phyloP scores from a whole-genome alignment of 2,113 vertebrate genomes.

The Alexandromys fortis region DNA sequence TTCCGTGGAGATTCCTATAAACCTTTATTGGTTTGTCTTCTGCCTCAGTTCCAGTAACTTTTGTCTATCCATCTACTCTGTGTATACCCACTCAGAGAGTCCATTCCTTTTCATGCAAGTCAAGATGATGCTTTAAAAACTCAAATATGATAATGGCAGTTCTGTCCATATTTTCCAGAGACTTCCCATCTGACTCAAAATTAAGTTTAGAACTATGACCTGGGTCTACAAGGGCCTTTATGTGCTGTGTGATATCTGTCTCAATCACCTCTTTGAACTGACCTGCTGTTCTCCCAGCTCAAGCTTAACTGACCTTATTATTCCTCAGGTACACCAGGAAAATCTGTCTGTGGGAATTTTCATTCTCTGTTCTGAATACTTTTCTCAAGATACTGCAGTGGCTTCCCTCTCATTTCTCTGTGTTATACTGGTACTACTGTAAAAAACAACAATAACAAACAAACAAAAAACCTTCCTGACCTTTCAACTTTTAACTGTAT shows the following conservation, averaged over 20 bases:
- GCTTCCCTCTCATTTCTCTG: background rate
- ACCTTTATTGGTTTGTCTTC: background rate
- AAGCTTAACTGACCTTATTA: background rate
- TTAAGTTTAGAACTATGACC: background rate
- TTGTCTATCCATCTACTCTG: background rate
- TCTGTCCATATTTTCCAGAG: background rate
- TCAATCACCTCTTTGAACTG: background rate
- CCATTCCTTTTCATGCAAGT: background rate
- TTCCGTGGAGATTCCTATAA: background rate
- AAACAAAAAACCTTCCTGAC: background rate
- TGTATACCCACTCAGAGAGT: background rate
- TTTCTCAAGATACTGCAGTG: background rate
- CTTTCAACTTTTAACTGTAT: background rate
- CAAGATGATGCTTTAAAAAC: background rate
- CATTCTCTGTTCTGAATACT: background rate
- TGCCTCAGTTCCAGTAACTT: background rate
- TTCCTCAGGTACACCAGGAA: background rate
- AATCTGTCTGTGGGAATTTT: background rate
- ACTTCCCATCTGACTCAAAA: background rate
- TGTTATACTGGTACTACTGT: background rate
- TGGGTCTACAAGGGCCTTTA: background rate
- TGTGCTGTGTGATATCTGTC: background rate
- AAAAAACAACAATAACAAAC: no score
- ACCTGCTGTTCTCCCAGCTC: background rate
- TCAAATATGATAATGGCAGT: background rate